Base-by-base conservation (phyloP, 2,113 vertebrate genomes). In the Microtus montanus region DNA sequence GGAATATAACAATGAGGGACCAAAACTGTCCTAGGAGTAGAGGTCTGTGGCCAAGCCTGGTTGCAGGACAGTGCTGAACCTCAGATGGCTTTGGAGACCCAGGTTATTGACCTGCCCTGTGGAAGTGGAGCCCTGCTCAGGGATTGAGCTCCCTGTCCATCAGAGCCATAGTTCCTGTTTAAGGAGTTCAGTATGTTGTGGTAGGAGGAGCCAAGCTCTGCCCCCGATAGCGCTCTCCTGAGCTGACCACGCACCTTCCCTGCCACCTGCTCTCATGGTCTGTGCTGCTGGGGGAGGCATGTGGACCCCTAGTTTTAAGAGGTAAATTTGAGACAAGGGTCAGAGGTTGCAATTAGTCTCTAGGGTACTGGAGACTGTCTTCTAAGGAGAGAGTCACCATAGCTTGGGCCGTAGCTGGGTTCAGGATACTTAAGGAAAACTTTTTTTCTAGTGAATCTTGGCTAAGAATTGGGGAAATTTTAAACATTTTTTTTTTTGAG, bases 271-370 rank as follows among this genome's bases (percentile, higher is more conserved):
- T 77, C 63, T 20, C 41, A 2, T 9, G 8, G 22, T 58, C 28
- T 52, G 9, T 7, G 61, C 22, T 38, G 7, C 58, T 41, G 12
- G 2, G 70, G 61, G 71, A 38, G n/a, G 68, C 26, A 24, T 14
- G n/a, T 61, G 58, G 26, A 63, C 41, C 47, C 3, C 33, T 38
- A 44, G 22, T 54, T 74, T 89, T 47, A 49, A 49, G 87, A 71
- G 33, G 61, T 86, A 90, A 41, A 63, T 38, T 0, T 30, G 52
- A 12, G 5, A 14, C 71, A 74, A 90, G 77, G 49, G 80, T 58
- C 41, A 52, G 52, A 41, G 87, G 30, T 38, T 58, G 19, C 78
- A 88, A 35, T 93, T 58, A 58, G 26, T 92, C 89, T 79, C 79
- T 61, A 41, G 49, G 74, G 14, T 87, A 41, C 28, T 63, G 66